These are phyloP conservation scores for Iguana delicatissima DNA, from an alignment of 2,797 vertebrate genomes.

Conservation along the genomic window DNA sequence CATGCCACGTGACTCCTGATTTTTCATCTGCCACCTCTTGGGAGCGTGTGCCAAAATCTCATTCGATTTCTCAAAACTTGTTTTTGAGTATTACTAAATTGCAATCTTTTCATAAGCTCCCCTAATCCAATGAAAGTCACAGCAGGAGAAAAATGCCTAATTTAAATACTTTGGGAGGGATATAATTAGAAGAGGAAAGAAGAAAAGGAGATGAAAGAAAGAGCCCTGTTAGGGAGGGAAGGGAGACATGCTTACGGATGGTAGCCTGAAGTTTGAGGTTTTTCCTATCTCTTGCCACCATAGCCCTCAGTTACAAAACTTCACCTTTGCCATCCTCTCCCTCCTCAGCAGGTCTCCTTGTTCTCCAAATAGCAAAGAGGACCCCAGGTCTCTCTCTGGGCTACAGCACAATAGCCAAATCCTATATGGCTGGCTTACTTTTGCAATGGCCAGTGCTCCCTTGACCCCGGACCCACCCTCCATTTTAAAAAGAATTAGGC, in stretches of 20 bases:
- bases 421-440: too few species aligned
- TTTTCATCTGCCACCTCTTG: not conserved
- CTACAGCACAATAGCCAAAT: too few species aligned
- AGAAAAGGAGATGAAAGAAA: slow-evolving; percentile 13
- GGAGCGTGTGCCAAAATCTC: not conserved
- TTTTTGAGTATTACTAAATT: slow-evolving; percentile 13
- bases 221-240: not conserved
- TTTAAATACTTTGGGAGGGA: slow-evolving; percentile 31
- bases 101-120: slow-evolving; percentile 19
- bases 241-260: not conserved
- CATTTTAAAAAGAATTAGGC: too few species aligned
- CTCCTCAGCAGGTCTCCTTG: not conserved
- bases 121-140: slow-evolving; percentile 17
- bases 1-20: too few species aligned
- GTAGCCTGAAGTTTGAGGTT: too few species aligned
- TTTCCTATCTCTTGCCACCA: not conserved
- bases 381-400: not conserved
- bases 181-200: slow-evolving; percentile 42
- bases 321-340: too few species aligned
- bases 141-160: not conserved
- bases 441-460: too few species aligned
- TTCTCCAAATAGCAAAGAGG: not conserved
- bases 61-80: not conserved
- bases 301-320: not conserved
- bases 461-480: too few species aligned